Evolutionary conservation across 2,797 vertebrate species (phyloP).

Genomic region (Cephalopachus bancanus): DNA sequence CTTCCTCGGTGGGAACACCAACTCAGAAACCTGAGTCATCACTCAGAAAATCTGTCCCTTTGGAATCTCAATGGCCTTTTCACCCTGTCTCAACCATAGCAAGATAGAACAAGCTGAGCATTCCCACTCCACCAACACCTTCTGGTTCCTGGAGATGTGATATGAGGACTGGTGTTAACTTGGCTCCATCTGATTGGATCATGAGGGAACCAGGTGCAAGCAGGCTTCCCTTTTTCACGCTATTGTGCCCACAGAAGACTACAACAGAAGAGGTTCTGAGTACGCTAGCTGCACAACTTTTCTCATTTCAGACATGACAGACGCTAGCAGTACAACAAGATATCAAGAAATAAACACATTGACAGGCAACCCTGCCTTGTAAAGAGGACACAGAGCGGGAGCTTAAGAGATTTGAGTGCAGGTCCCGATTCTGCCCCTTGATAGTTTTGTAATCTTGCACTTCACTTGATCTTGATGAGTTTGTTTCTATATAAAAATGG

Average conservation of each 20-base stretch:
- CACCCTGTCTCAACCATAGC: neutral
- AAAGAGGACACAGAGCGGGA: neutral
- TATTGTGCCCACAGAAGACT: neutral
- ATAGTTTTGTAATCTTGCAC: neutral
- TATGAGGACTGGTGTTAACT: neutral
- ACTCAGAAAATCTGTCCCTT: neutral
- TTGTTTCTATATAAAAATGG: neutral
- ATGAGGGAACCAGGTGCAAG: neutral
- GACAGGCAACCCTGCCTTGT: neutral
- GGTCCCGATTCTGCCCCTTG: neutral
- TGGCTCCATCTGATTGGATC: neutral
- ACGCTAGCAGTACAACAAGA: neutral
- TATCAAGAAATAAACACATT: neutral
- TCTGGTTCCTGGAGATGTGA: neutral
- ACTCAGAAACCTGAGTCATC: conserved; percentile 50
- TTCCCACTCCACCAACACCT: neutral
- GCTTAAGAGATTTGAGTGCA: neutral
- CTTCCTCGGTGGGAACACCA: neutral
- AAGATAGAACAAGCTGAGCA: neutral
- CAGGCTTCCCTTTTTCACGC: neutral
- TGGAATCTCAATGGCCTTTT: neutral
- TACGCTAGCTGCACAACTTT: neutral
- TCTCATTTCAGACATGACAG: neutral
- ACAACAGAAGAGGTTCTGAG: neutral
- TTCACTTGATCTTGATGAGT: conserved; percentile 3